Conservation (phyloP, 2,888 invertebrate genomes). For the Amblyjoppa proteus region DNA sequence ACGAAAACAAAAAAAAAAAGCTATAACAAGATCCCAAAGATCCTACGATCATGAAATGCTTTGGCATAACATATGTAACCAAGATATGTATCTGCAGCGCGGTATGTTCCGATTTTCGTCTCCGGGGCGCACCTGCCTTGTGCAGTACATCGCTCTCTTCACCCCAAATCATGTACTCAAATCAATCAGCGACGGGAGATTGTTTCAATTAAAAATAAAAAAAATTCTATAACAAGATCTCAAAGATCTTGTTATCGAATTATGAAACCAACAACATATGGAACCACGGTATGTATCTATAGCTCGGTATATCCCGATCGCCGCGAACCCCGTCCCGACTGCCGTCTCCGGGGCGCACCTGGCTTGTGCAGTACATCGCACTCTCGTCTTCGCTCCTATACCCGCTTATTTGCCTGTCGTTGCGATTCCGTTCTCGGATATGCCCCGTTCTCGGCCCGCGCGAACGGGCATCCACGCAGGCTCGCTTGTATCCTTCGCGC, state of each 20-base stretch:
- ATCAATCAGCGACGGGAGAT: too few relatives aligned
- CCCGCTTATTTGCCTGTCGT: slow-evolving; percentile 63
- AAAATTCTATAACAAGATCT: not conserved
- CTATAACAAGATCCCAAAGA: too few relatives aligned
- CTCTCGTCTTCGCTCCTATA: slow-evolving; percentile 55
- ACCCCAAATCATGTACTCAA: too few relatives aligned
- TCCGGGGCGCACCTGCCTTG: too few relatives aligned
- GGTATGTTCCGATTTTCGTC: too few relatives aligned
- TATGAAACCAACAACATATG: slow-evolving; percentile 54
- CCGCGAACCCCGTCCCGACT: slow-evolving; percentile 5
- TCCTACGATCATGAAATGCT: too few relatives aligned
- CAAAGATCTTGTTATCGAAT: not conserved
- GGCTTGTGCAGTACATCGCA: slow-evolving; percentile 42
- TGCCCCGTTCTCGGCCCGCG: slow-evolving; percentile 43
- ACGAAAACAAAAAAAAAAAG: too few relatives aligned
- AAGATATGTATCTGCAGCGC: too few relatives aligned
- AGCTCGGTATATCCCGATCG: not conserved
- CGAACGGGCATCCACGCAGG: slow-evolving; percentile 30
- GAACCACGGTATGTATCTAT: slow-evolving; percentile 50
- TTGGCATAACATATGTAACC: too few relatives aligned
- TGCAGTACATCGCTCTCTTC: not conserved
- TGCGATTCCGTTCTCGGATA: slow-evolving; percentile 49
- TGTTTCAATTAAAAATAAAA: too few relatives aligned
- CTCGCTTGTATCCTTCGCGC: slow-evolving; percentile 6
- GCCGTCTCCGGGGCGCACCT: slow-evolving; percentile 49